Evolutionary conservation across 1,140 invertebrate genomes (phyloP).

Genomic region (Chelonus insularis): DNA sequence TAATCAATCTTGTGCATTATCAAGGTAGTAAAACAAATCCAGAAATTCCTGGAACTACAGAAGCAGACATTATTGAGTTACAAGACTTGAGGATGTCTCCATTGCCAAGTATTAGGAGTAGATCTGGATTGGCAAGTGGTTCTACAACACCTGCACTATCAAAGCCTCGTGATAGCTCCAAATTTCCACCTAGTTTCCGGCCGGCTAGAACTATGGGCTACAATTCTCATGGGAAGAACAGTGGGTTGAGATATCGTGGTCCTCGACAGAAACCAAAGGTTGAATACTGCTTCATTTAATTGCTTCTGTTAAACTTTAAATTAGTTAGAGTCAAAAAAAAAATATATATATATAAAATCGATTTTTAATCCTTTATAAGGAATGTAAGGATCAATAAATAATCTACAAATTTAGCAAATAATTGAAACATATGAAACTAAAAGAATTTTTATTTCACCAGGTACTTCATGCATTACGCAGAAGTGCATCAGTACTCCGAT

Average conservation of each 20-base stretch:
- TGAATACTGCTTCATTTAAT: background rate
- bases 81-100: constrained; percentile 82
- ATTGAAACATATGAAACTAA: too few species aligned
- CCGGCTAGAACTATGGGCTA: constrained; percentile 68
- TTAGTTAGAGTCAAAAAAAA: too few species aligned
- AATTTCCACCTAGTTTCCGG: constrained; percentile 80
- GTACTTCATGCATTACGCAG: too few species aligned
- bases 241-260: constrained; percentile 65
- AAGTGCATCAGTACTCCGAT: too few species aligned
- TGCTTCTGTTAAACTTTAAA: background rate
- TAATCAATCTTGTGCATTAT: constrained; percentile 7
- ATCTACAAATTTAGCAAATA: too few species aligned
- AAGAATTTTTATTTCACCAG: too few species aligned
- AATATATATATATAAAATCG: too few species aligned
- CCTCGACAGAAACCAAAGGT: constrained; percentile 61
- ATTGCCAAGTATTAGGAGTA: constrained; percentile 73
- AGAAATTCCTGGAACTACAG: constrained; percentile 51
- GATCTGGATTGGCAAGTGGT: constrained; percentile 44
- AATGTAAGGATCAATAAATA: too few species aligned
- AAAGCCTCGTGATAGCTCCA: constrained; percentile 63
- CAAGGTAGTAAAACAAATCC: constrained; percentile 55
- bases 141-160: constrained; percentile 27
- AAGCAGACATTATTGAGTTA: constrained; percentile 69
- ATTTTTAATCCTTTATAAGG: too few species aligned
- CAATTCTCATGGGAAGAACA: constrained; percentile 56